Base-by-base conservation (phyloP, 2,797 vertebrate species). In the Poeciliopsis turneri region DNA sequence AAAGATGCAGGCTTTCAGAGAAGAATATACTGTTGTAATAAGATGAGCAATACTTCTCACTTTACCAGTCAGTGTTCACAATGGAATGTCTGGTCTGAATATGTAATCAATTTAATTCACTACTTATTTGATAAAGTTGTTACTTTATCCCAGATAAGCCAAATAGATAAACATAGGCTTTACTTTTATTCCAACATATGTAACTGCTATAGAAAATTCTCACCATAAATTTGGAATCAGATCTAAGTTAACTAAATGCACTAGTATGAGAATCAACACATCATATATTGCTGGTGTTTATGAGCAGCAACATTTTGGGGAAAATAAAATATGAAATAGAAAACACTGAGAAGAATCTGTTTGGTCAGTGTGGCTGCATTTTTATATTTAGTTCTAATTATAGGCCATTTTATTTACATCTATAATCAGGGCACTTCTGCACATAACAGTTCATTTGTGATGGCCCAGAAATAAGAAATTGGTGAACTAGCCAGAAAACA, bases 381-480 rank as follows among this genome's bases (percentile, higher is more conserved):
- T 53, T 79, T 46, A 73, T 69, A 82, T 30, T 15, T 11, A 39
- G 6, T 61, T 78, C 77, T 84, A 88, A 92, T 81, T 73, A 82
- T 83, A 88, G 78, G 45, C 20, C 20, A 28, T 83, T 85, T 84
- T 83, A 88, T 86, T 88, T 88, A 87, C 86, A 84, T 77, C 77
- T 83, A 66, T 82, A 92, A 87, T 75, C 77, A 82, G 85, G 83
- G 76, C 90, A 86, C 75, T 84, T 59, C 72, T 76, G 79, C 80
- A 79, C 77, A 76, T 71, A 84, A 86, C 82, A 84, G 77, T 87
- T 89, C 45, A 84, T 86, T 82, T 88, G 85, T 83, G 76, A 84
- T 86, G 83, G 75, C 84, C 84, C 82, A 85, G 87, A 89, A 90
- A 91, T 70, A 61, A 79, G 53, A 25, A n/a, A 57, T 33, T 53